Conservation (phyloP, 2,113 vertebrate genomes). For the Aptenodytes forsteri region DNA sequence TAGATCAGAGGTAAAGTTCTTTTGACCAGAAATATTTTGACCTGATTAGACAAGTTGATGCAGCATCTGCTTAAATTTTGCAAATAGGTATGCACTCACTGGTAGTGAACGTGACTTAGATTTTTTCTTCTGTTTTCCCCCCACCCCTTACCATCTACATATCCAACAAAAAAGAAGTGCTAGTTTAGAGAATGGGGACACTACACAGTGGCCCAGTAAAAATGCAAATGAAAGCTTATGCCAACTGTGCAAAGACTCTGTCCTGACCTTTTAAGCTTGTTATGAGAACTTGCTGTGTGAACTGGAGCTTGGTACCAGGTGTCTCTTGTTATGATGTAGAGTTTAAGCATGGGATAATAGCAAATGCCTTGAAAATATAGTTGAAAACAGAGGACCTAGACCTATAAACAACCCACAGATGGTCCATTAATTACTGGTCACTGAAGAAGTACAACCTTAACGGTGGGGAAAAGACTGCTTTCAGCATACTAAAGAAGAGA, state of each 20-base stretch:
- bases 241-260: background rate
- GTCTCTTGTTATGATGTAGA: background rate
- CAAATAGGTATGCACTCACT: background rate
- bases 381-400: background rate
- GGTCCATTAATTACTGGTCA: conserved; percentile 18
- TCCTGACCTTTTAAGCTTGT: background rate
- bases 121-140: background rate
- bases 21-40: background rate
- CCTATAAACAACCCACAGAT: background rate
- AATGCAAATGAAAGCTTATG: background rate
- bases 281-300: background rate
- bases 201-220: background rate
- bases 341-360: background rate
- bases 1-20: background rate
- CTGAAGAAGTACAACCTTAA: background rate
- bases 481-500: conserved; percentile 8
- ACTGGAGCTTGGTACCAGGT: background rate
- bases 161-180: background rate
- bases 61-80: background rate
- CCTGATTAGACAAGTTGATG: background rate
- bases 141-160: background rate
- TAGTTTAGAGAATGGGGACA: background rate
- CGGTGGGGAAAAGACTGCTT: background rate
- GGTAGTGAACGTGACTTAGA: background rate
- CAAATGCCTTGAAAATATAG: background rate